Evolutionary conservation across 2,113 vertebrate genomes (phyloP), one percentile per base, ranked within the genome.

Genomic region (Prinia subflava): DNA sequence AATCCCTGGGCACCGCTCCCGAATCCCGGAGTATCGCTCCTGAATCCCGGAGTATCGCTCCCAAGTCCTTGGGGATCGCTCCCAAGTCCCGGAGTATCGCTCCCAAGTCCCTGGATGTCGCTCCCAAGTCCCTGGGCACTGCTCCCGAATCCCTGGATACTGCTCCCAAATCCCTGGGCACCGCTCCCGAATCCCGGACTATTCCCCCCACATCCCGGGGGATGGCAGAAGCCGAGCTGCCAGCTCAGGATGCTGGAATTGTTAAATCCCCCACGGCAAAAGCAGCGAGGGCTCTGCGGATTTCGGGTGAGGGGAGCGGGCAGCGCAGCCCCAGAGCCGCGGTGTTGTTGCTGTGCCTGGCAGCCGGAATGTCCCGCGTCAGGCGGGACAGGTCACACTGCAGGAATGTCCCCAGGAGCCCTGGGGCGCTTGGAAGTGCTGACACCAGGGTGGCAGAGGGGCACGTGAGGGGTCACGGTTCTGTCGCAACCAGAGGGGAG

Each of bases 71-170:
- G 16, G 4, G n/a, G 30, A 7, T 2, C 14, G 24, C 47, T 16
- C 49, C 37, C 37, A 33, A 7, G 44, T 99, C 23, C 99, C 99
- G 98, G 92, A 98, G 99, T 98, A 31, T 15, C 3, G 2, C 9
- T 30, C 50, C 39, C 39, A 39, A 39, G 11, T 39, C 39, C 39
- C 39, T 39, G 39, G 39, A 11, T 39, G 9, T 39, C 7, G 28
- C 11, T 18, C 49, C 68, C 13, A 13, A 30, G 28, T 23, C 44
- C 79, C 35, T 3, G 8, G 4, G 33, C 19, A n/a, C 4, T 2
- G 3, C 77, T 67, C 41, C 37, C 60, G 28, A 21, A 42, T 23
- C 44, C 79, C 35, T 3, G 8, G 4, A 23, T 19, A n/a, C 4
- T 2, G 3, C 77, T 67, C 39, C 27, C 27, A 28, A 17, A 7